A percentile compares a stretch with the other conserved stretches of the same genome.
phyloP scores from a whole-genome alignment of 2,888 invertebrate species.

The Zaprionus bogoriensis region DNA sequence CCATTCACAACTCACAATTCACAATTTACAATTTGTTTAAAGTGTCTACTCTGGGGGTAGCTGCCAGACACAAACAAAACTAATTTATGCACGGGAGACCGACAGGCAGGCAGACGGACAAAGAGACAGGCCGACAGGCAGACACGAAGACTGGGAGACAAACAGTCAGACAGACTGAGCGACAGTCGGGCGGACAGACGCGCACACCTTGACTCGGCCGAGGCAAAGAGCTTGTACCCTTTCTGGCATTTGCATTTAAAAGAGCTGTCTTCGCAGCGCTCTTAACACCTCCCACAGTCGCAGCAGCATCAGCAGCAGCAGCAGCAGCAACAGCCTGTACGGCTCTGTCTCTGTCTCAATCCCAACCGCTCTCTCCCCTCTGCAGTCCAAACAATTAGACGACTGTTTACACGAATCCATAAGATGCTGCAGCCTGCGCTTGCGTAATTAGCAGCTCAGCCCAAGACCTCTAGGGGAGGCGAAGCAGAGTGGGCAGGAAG shows the following conservation, averaged over 20 bases:
- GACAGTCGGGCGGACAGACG: conserved; percentile 11
- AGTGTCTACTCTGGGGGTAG: conserved; percentile 47
- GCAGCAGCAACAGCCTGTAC: no score
- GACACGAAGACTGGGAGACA: not conserved
- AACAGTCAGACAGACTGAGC: conserved; percentile 16
- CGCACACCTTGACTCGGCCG: conserved; percentile 38
- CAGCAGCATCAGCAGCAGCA: no score
- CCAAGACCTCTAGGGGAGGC: not conserved
- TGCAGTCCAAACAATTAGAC: conserved; percentile 62
- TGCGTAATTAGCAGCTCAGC: conserved; percentile 64
- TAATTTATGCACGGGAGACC: conserved; percentile 67
- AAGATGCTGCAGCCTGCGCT: conserved; percentile 53
- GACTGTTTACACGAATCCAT: conserved; percentile 60
- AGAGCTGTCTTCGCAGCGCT: conserved; percentile 58
- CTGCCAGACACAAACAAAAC: conserved; percentile 63
- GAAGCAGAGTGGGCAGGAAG: not conserved
- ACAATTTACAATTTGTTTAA: conserved; percentile 65
- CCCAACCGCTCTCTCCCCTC: not conserved
- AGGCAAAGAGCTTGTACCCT: conserved; percentile 32
- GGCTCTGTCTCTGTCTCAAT: conserved; percentile 1
- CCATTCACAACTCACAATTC: conserved; percentile 42
- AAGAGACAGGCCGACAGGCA: conserved; percentile 13
- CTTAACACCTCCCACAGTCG: conserved; percentile 60
- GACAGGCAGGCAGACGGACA: conserved; percentile 19
- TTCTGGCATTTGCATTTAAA: conserved; percentile 65